These are phyloP conservation scores for Pyxicephalus adspersus DNA, from an alignment of 2,113 vertebrate species.

Conservation along the genomic window DNA sequence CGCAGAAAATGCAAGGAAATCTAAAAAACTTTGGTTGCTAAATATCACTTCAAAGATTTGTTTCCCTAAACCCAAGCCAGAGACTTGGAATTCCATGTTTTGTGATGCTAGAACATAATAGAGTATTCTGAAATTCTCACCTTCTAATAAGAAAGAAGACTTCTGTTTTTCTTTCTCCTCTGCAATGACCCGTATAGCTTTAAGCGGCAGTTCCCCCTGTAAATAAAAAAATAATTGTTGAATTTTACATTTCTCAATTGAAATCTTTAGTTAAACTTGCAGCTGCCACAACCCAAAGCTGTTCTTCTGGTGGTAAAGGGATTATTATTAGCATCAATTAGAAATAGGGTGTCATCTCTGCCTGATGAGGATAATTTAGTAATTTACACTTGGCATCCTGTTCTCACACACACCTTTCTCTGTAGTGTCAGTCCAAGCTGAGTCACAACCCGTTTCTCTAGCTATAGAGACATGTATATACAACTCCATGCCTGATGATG, in stretches of 20 bases:
- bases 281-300: too few species aligned
- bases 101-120: not conserved
- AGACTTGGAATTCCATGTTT: too few species aligned
- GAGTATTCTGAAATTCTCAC: conserved; percentile 63
- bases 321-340: conserved; percentile 14
- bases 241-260: too few species aligned
- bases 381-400: conserved; percentile 49
- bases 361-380: conserved; percentile 26
- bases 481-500: not conserved
- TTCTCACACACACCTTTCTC: conserved; percentile 48
- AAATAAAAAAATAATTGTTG: not conserved
- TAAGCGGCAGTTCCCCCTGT: conserved; percentile 93
- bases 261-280: too few species aligned
- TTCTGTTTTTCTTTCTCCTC: conserved; percentile 85
- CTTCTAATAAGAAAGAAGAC: conserved; percentile 91
- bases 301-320: not conserved
- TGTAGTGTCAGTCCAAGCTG: conserved; percentile 36
- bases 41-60: too few species aligned
- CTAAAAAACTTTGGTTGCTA: too few species aligned
- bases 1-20: too few species aligned
- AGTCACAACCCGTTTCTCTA: conserved; percentile 47
- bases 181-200: conserved; percentile 84
- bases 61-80: too few species aligned
- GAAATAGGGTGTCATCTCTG: conserved; percentile 24
- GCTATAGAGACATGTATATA: conserved; percentile 27